Conservation (phyloP, 2,113 vertebrate species). For the Psittacus erithacus region DNA sequence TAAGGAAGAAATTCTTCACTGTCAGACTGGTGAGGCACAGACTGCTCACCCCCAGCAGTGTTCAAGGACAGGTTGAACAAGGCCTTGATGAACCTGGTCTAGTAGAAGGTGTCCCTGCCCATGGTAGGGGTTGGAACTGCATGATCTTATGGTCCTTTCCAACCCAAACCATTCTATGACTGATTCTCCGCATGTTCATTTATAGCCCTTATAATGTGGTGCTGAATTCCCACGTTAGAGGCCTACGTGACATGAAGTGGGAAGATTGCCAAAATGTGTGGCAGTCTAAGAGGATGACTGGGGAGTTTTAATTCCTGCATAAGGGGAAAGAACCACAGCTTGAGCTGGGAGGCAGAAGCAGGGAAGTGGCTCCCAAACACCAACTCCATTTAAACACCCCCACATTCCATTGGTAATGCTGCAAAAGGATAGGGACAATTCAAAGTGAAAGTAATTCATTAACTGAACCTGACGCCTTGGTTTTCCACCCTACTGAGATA, state of each 20-base stretch:
- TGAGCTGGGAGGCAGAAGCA: neutral
- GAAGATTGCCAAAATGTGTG: neutral
- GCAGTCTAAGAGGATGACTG: neutral
- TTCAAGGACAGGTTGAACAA: neutral
- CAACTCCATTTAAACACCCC: neutral
- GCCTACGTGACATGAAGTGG: neutral
- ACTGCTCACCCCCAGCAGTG: neutral
- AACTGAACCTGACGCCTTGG: neutral
- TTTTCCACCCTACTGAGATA: neutral
- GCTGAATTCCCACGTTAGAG: neutral
- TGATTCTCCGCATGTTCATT: neutral
- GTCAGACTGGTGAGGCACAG: neutral
- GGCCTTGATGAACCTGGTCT: neutral
- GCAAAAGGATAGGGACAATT: neutral
- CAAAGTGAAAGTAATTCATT: neutral
- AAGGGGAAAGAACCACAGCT: neutral
- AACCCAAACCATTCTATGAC: neutral
- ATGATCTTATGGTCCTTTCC: neutral
- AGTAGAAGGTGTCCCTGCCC: neutral
- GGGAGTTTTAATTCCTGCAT: accelerated
- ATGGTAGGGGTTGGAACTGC: neutral
- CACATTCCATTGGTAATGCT: neutral
- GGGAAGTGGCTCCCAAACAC: neutral
- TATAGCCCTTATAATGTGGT: neutral
- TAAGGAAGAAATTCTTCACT: neutral